Conservation (phyloP, 2,888 invertebrate genomes). For the Willowsia nigromaculata region DNA sequence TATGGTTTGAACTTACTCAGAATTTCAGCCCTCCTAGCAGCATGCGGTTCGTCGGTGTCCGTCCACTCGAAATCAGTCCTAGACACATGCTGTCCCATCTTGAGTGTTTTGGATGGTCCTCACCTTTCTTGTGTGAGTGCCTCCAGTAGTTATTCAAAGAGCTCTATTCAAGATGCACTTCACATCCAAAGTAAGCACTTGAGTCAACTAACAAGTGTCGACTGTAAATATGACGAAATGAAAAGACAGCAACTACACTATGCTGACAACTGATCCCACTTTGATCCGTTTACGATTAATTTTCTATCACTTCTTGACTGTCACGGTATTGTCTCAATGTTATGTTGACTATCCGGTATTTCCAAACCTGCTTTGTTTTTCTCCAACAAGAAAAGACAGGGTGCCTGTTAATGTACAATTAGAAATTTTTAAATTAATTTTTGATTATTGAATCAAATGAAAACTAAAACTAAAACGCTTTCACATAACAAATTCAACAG, state of each 20-base stretch:
- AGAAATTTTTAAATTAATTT: too few species aligned
- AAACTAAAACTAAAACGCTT: too few species aligned
- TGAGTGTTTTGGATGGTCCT: constrained; percentile 77
- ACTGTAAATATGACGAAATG: neutral
- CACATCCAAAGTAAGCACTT: constrained; percentile 10
- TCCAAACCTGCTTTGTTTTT: too few species aligned
- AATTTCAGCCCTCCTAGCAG: constrained; percentile 94
- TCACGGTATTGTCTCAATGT: neutral
- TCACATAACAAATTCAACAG: too few species aligned
- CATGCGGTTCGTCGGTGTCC: constrained; percentile 98
- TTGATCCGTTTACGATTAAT: neutral
- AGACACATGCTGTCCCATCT: constrained; percentile 96
- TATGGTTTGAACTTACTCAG: constrained; percentile 84
- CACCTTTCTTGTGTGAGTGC: neutral
- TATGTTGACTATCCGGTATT: too few species aligned
- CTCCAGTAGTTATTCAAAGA: neutral
- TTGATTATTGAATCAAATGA: too few species aligned
- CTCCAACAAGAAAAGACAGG: too few species aligned
- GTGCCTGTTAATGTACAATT: too few species aligned
- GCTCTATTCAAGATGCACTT: neutral
- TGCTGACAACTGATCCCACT: neutral
- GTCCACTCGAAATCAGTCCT: constrained; percentile 98
- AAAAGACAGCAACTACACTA: neutral
- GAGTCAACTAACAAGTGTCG: neutral
- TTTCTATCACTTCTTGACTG: neutral